Base-by-base conservation (phyloP, 2,888 invertebrate genomes). In the Drosophila niveifrons region DNA sequence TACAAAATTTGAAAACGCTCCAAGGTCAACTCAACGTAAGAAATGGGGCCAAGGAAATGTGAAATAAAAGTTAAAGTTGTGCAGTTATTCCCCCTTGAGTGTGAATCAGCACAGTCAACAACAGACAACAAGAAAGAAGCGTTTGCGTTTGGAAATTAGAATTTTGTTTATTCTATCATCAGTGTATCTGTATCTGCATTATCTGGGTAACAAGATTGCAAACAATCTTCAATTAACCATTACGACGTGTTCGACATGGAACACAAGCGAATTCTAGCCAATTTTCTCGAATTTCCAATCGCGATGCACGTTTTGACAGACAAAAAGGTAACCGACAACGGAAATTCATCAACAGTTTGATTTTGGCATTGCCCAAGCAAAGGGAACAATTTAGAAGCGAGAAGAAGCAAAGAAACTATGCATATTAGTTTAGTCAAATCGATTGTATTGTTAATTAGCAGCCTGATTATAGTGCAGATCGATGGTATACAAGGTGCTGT, bases 171-270 rank as follows among this genome's bases (percentile, higher is more conserved):
- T 10, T 52, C 53, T 64, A 61, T 50, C 43, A 23, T 53, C 46
- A 51, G 46, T 48, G 65, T 63, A 66, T 66, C 58, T 57, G 63
- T 53, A 56, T 41, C 4, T 23, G 23, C 23, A n/a, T 3, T 11
- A 36, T 36, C n/a, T 9, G 1, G 31, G 31, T 2, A 10, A 66
- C 62, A 64, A 64, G 70, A 72, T 63, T 64, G 46, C 41, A 17
- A 73, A 77, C 87, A 86, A 83, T 83, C 84, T 83, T 86, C 82
- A 84, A 85, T 87, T 87, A 87, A 80, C 72, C 46, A 64, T 76
- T 65, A 84, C 72, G 64, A 72, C 34, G 23, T 78, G 82, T 78
- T 64, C 57, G 61, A 78, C 78, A 78, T 64, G 74, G 74, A 47
- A 31, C 15, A 85, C 82, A 82, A 73, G 79, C 72, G 64, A 69